Evolutionary conservation across 2,888 invertebrate genomes (phyloP).

Genomic region (Metopia argyrocephala): DNA sequence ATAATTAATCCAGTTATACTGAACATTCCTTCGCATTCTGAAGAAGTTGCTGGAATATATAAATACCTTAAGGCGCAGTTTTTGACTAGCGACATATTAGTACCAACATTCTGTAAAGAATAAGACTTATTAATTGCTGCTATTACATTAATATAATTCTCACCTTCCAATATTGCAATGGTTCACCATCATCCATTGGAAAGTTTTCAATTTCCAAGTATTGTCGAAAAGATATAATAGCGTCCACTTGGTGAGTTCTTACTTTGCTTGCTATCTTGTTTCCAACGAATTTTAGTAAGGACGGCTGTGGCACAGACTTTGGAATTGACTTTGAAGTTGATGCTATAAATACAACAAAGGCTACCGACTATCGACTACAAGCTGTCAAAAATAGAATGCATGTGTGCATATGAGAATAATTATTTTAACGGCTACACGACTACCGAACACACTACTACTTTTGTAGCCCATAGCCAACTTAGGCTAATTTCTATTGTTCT

Average conservation of each 20-base stretch:
- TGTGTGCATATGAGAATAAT: no score
- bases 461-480: no score
- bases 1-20: conserved; percentile 22
- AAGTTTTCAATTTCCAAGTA: conserved; percentile 22
- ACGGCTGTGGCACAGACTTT: background rate
- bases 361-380: no score
- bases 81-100: background rate
- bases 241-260: conserved; percentile 5
- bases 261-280: conserved; percentile 2
- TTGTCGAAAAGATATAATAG: conserved; percentile 18
- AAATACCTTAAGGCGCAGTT: conserved; percentile 26
- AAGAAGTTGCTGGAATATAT: conserved; percentile 30
- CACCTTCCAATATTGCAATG: conserved; percentile 25
- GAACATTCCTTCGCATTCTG: conserved; percentile 19
- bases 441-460: no score
- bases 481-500: no score
- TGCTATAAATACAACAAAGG: no score
- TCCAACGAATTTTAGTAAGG: background rate
- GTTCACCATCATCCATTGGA: background rate
- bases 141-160: background rate
- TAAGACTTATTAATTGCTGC: background rate
- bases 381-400: no score
- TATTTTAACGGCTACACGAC: no score
- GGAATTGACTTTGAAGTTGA: background rate
- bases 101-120: conserved; percentile 8